These are phyloP conservation scores for Amyelois transitella DNA, from an alignment of 1,140 invertebrate species.

Conservation along the genomic window DNA sequence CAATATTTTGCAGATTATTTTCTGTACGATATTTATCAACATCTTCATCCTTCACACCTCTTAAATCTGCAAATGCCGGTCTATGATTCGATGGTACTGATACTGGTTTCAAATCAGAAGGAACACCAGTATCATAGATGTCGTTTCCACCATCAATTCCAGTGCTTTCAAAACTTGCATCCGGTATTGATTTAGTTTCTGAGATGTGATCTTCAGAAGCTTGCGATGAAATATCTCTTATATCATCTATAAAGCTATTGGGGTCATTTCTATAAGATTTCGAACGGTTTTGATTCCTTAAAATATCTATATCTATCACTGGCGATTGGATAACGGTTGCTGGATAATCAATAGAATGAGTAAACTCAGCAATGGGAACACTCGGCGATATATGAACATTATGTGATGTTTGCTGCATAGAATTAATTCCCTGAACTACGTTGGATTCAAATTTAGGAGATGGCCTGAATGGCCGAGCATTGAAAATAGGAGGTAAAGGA, in stretches of 20 bases:
- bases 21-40: slow-evolving; percentile 62
- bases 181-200: slow-evolving; percentile 48
- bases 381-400: slow-evolving; percentile 76
- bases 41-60: slow-evolving; percentile 57
- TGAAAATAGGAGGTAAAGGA: slow-evolving; percentile 75
- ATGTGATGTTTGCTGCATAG: slow-evolving; percentile 29
- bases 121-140: slow-evolving; percentile 40
- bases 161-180: slow-evolving; percentile 62
- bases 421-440: slow-evolving; percentile 32
- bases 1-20: slow-evolving; percentile 64
- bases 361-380: slow-evolving; percentile 77
- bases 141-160: slow-evolving; percentile 48
- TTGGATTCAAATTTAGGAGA: slow-evolving; percentile 23
- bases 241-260: slow-evolving; percentile 47
- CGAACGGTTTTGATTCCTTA: slow-evolving; percentile 41
- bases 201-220: slow-evolving; percentile 67
- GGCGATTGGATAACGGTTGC: slow-evolving; percentile 78
- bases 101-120: slow-evolving; percentile 32
- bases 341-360: slow-evolving; percentile 80
- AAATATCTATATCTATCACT: slow-evolving; percentile 74
- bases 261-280: slow-evolving; percentile 57
- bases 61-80: slow-evolving; percentile 52
- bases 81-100: slow-evolving; percentile 41
- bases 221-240: slow-evolving; percentile 55
- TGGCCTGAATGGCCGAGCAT: slow-evolving; percentile 73